Evolutionary conservation across 2,888 invertebrate genomes (phyloP), one percentile per base, ranked within the genome.

Genomic region (Teleogryllus oceanicus): DNA sequence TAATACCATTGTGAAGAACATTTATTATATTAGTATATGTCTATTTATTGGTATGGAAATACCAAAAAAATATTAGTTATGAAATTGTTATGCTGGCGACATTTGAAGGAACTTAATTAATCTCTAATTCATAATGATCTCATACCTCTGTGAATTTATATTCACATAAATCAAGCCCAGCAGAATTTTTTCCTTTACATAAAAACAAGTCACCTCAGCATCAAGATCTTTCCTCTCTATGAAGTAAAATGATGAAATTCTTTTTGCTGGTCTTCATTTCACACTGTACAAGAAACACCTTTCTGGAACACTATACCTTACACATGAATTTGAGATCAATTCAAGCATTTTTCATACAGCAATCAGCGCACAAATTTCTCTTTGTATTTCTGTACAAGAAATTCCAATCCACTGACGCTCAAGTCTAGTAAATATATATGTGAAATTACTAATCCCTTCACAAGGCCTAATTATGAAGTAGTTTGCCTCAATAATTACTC

Each of bases 281-380:
- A 37, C 37, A 8, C 37, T 37, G 37, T 37, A 37, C 37, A 37
- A 5, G 37, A 37, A 37, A 37, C 8, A 37, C 37, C 37, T 37
- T 37, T 37, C 37, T 37, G 37, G 37, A 37, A 37, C 8, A 37
- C 37, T 37, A 37, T 37, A 37, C 37, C 37, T 37, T 37, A 37
- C 37, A 37, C 37, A 37, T 37, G 37, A 37, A 37, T 37, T 37
- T 37, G 37, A 37, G 37, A 37, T 37, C 37, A 37, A 37, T 37
- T 37, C 37, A 37, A 37, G 37, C 37, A 37, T 37, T 37, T 37
- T 37, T 37, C 37, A 37, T 37, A 37, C 37, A 37, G 37, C 37
- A 37, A 37, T 37, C n/a, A 62, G 62, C 62, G 62, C 62, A 62
- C 62, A 62, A 62, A 62, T 62, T 62, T 62, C 62, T 62, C 62